phyloP scores from a whole-genome alignment of 2,888 invertebrate species.

The Drosophila putrida region DNA sequence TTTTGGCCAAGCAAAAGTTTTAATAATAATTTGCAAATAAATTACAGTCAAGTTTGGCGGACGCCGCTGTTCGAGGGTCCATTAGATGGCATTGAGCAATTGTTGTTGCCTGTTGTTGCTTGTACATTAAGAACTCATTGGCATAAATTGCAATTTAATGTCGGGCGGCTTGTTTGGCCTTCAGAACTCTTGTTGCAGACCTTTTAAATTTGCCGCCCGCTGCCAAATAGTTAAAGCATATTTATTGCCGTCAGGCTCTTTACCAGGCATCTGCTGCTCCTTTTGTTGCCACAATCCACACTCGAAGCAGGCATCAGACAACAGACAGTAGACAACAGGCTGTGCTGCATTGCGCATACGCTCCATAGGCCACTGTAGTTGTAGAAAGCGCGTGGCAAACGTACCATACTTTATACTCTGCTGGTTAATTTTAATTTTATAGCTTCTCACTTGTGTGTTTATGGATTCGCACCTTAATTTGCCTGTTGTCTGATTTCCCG shows the following conservation, averaged over 20 bases:
- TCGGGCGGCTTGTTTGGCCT: constrained; percentile 57
- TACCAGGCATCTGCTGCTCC: constrained; percentile 28
- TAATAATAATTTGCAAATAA: constrained; percentile 83
- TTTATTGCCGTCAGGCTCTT: constrained; percentile 62
- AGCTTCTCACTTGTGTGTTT: constrained; percentile 81
- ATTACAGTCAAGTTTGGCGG: constrained; percentile 76
- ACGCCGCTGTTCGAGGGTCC: constrained; percentile 56
- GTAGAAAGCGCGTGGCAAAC: constrained; percentile 25
- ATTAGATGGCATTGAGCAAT: constrained; percentile 65
- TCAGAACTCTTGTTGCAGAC: constrained; percentile 46
- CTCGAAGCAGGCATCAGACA: constrained; percentile 5
- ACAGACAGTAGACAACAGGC: constrained; percentile 20
- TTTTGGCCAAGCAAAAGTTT: constrained; percentile 73
- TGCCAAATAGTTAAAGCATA: constrained; percentile 80
- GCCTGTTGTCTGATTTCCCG: constrained; percentile 71
- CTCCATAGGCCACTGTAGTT: constrained; percentile 44
- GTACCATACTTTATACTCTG: constrained; percentile 48
- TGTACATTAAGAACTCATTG: constrained; percentile 83
- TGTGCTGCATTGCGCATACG: constrained; percentile 73
- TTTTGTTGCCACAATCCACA: constrained; percentile 34
- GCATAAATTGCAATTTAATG: constrained; percentile 84
- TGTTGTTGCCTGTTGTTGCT: constrained; percentile 50
- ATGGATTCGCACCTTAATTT: constrained; percentile 82
- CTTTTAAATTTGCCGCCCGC: constrained; percentile 71
- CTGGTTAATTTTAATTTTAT: constrained; percentile 70